phyloP scores from a whole-genome alignment of 2,113 vertebrate genomes.

The Chamaetylas fuelleborni region DNA sequence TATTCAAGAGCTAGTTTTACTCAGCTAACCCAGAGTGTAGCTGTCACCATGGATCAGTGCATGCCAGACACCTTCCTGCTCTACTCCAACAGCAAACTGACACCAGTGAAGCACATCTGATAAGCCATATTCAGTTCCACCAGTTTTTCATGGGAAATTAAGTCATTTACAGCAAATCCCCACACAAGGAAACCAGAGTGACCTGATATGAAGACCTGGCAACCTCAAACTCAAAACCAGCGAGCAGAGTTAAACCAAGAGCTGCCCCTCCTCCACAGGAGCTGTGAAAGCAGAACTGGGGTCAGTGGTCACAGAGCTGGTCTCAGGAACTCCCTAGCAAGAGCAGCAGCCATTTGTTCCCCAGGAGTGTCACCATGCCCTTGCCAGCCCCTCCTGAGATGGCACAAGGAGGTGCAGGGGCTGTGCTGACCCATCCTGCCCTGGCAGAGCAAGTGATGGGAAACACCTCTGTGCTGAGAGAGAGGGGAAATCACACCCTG shows the following conservation, averaged over 20 bases:
- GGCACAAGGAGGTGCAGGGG: rapidly evolving
- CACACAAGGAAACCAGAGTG: background rate
- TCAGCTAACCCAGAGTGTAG: background rate
- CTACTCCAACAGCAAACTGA: background rate
- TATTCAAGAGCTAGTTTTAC: background rate
- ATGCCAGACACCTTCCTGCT: background rate
- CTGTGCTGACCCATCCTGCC: background rate
- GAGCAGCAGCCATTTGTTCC: rapidly evolving
- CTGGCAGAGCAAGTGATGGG: rapidly evolving
- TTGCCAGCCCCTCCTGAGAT: rapidly evolving
- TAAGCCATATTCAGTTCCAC: background rate
- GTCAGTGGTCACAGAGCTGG: background rate
- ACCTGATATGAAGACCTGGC: background rate
- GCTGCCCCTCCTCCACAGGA: background rate
- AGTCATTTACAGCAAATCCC: background rate
- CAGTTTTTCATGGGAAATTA: background rate
- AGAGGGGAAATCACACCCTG: background rate
- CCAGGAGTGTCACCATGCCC: background rate
- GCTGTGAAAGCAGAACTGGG: slow-evolving; percentile 13
- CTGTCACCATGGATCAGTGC: background rate
- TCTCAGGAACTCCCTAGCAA: rapidly evolving
- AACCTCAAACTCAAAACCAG: background rate
- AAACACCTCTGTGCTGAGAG: background rate
- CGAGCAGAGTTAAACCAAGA: rapidly evolving
- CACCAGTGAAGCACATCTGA: background rate